Evolutionary conservation across 23 tunicate species (phyloP).

Genomic region (Trididemnum clinides): DNA sequence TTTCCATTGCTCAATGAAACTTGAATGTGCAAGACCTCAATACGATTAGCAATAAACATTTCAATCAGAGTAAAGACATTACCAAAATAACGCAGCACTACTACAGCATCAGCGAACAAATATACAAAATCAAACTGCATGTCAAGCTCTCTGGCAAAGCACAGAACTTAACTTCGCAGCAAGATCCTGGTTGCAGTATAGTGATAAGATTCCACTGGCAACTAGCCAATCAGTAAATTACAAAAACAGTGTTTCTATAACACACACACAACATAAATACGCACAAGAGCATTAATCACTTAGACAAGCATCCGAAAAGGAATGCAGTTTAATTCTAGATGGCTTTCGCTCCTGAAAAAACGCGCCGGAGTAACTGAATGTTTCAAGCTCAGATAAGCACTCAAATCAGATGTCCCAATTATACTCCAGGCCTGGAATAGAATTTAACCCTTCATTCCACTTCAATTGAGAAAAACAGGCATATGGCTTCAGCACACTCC

Average conservation of each 20-base stretch:
- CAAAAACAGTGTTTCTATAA: too few relatives aligned
- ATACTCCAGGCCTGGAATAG: neutral
- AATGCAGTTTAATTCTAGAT: neutral
- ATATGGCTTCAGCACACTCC: too few relatives aligned
- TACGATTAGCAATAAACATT: slow-evolving; percentile 22
- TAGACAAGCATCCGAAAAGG: neutral
- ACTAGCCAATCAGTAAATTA: too few relatives aligned
- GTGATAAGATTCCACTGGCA: neutral
- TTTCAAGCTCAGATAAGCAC: neutral
- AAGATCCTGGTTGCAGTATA: slow-evolving; percentile 9
- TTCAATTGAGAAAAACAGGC: too few relatives aligned
- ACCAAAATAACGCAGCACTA: neutral
- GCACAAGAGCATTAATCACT: neutral
- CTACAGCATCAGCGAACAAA: slow-evolving; percentile 6
- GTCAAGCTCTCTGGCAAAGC: neutral
- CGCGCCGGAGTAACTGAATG: neutral
- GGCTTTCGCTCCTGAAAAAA: neutral
- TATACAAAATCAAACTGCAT: neutral
- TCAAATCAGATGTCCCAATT: neutral
- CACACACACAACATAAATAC: neutral
- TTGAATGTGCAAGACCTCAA: neutral
- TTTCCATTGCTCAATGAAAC: neutral
- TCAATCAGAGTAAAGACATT: slow-evolving; percentile 7
- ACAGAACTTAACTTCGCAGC: neutral
- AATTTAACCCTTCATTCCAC: neutral